Evolutionary conservation across 2,888 invertebrate genomes (phyloP), one percentile per base, ranked within the genome.

Genomic region (Apamea monoglypha): DNA sequence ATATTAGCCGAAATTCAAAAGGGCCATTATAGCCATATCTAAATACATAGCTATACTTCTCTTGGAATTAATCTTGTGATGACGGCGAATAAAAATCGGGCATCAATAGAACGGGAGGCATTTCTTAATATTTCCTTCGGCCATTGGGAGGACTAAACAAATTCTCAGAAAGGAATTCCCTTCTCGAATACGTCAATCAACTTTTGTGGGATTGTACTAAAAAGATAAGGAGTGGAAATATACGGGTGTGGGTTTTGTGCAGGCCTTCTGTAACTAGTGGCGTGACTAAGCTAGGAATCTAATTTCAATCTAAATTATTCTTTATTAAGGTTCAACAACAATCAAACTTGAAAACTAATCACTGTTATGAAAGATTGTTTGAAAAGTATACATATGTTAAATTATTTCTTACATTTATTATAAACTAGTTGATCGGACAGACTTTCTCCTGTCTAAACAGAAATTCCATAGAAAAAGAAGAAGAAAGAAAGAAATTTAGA

Each of bases 181-280:
- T 93, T 90, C 89, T 91, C 91, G 86, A 92, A 93, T 92, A 94
- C 92, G 95, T 95, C 95, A 94, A 95, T 95, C 95, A 95, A 94
- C 92, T 94, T 94, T 93, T 95, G 93, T 94, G 89, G 93, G 92
- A 93, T 94, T 93, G 90, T 92, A 91, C 92, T 91, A 91, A 92
- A 93, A 91, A 93, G 93, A 94, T 94, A 94, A 91, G 89, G 81
- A 83, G 75, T 75, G 83, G 50, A 81, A 84, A 88, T 84, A 86
- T 82, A 89, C 87, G 88, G 78, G 16, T 1, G 2, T 61, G 7
- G 56, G 69, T 69, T 83, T 70, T 74, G 71, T 18, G 32, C 84
- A 72, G 63, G 59, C 6, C 72, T n/a, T 25, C n/a, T n/a, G 36
- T 1, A n/a, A 25, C 2, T 40, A 10, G 32, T 32, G 21, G 7